Percentiles rank a stretch among this genome's conserved stretches.
phyloP scores from a whole-genome alignment of 1,140 invertebrate genomes.

The Aporrectodea caliginosa region DNA sequence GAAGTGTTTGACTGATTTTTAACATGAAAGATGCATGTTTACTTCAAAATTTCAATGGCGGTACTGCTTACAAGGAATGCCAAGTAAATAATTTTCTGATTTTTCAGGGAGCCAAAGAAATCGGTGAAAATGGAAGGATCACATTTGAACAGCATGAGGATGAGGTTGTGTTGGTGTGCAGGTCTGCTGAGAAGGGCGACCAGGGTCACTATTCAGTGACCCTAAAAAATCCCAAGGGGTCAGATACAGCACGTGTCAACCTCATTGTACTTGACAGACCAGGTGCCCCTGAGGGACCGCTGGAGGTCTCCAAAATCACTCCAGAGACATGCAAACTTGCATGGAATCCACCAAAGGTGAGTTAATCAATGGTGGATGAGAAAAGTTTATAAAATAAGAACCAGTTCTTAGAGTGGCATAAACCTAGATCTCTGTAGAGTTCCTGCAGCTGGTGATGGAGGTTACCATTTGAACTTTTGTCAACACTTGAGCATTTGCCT shows the following conservation, averaged over 20 bases:
- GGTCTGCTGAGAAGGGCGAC: conserved; percentile 80
- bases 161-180: conserved; percentile 70
- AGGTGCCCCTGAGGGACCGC: conserved; percentile 78
- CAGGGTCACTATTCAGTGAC: conserved; percentile 87
- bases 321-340: conserved; percentile 89
- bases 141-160: conserved; percentile 76
- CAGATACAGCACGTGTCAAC: conserved; percentile 81
- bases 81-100: too few species aligned
- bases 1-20: neutral
- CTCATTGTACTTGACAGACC: conserved; percentile 73
- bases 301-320: conserved; percentile 87
- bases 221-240: conserved; percentile 76
- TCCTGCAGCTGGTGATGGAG: neutral
- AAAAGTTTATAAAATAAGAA: neutral
- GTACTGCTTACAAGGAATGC: too few species aligned
- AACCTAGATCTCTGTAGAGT: neutral
- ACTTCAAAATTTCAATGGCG: too few species aligned
- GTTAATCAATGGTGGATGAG: neutral
- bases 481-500: neutral
- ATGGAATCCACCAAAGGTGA: conserved; percentile 77
- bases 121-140: conserved; percentile 75
- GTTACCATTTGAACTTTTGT: neutral
- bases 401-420: neutral
- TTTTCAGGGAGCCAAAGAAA: conserved; percentile 66
- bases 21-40: neutral